These are phyloP conservation scores for Amphipoea lucens DNA, from an alignment of 2,888 invertebrate genomes.

Conservation along the genomic window DNA sequence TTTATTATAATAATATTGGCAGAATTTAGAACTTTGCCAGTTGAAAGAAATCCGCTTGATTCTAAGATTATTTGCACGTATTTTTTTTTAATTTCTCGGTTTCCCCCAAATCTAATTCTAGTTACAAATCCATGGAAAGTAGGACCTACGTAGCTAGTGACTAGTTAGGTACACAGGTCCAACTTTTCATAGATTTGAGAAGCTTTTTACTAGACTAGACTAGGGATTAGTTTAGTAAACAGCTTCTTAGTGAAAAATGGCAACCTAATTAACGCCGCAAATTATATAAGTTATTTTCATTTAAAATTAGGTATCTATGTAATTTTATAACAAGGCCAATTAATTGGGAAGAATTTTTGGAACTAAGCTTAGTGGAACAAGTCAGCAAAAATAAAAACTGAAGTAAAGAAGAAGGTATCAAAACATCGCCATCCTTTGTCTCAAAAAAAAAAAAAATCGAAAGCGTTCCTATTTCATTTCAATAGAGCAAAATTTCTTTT, in stretches of 20 bases:
- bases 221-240: too few relatives aligned
- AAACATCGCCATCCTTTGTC: background rate
- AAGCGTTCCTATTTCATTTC: constrained; percentile 14
- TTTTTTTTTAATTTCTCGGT: background rate
- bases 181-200: too few relatives aligned
- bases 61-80: background rate
- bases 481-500: constrained; percentile 30
- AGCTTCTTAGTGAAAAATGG: background rate
- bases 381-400: background rate
- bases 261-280: background rate
- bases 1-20: background rate
- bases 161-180: too few relatives aligned
- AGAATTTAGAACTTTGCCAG: background rate
- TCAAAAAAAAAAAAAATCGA: background rate
- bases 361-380: background rate
- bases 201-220: too few relatives aligned
- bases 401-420: background rate
- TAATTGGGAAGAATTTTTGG: background rate
- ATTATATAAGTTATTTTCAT: background rate
- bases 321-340: background rate
- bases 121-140: background rate
- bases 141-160: background rate
- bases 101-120: background rate
- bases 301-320: background rate
- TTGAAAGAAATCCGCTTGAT: background rate